Evolutionary conservation across 2,113 vertebrate species (phyloP), one percentile per base, ranked within the genome.

Genomic region (Brachionichthys hirsutus): DNA sequence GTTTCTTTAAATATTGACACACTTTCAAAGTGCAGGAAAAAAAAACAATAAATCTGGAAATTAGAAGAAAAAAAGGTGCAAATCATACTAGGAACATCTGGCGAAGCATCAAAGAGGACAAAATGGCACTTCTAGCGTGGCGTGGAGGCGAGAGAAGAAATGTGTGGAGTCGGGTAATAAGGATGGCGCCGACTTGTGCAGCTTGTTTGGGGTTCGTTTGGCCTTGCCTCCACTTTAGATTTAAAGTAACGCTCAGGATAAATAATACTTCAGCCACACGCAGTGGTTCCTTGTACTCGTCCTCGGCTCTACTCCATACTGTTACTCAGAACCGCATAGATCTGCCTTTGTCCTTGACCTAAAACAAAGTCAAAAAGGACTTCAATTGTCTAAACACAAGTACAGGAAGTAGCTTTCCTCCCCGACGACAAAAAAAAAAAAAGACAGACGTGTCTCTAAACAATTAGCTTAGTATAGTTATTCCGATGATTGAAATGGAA

Each of bases 21-120:
- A 87, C 86, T 89, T 85, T 77, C 80, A 85, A 88, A 85, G 84
- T 79, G 85, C 80, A 85, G 82, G 77, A 78, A 71, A 77, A 24
- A 49, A 63, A 16, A 64, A n/a, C n/a, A n/a, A n/a, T n/a, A n/a
- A 53, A 74, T 34, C 16, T 30, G 22, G 38, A 36, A 61, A 35
- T 7, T 15, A 66, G n/a, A 47, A 38, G 49, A 64, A 62, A 49
- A 40, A 76, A 84, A 80, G 73, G 84, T 89, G 87, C 85, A 87
- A 89, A 82, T 86, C 70, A 86, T 80, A 81, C 83, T 84, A 83
- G 46, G 70, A 83, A 82, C 54, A 62, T 75, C 54, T 59, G 70
- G 73, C 77, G 77, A 79, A 83, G 82, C 75, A 12, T 75, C 46
- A 80, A 60, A 65, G 70, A 73, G 80, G 78, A 84, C 77, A 84